phyloP scores from a whole-genome alignment of 2,888 invertebrate species.

The Psylliodes chrysocephalus region DNA sequence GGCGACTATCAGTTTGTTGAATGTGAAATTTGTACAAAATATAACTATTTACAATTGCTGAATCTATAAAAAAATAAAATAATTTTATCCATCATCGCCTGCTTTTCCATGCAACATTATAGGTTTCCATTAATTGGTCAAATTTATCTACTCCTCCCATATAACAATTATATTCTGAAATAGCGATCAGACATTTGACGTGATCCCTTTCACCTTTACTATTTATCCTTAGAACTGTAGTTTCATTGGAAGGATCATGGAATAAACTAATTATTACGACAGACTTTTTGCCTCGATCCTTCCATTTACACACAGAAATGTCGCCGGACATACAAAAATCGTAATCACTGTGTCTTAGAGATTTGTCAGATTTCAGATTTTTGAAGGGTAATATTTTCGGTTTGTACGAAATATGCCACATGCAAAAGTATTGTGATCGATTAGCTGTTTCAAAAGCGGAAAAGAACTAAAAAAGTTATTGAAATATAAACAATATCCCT shows the following conservation, averaged over 20 bases:
- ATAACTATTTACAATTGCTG: neutral
- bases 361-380: too few species aligned
- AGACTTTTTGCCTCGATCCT: constrained; percentile 21
- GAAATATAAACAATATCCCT: neutral
- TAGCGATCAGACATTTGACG: constrained; percentile 21
- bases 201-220: constrained; percentile 23
- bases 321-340: constrained; percentile 8
- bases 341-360: neutral
- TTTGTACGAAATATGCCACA: too few species aligned
- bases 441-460: neutral
- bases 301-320: constrained; percentile 27
- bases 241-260: constrained; percentile 19
- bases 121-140: neutral
- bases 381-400: too few species aligned
- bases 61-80: neutral
- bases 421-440: neutral
- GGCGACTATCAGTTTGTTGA: neutral
- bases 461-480: neutral
- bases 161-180: constrained; percentile 21
- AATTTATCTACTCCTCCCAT: constrained; percentile 2
- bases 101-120: neutral
- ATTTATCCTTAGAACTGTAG: constrained; percentile 18
- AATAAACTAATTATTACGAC: constrained; percentile 14
- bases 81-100: neutral
- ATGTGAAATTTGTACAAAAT: neutral